Percentiles rank a stretch among this genome's conserved stretches.
phyloP scores from a whole-genome alignment of 1,140 invertebrate species.

The Drosophila eugracilis region DNA sequence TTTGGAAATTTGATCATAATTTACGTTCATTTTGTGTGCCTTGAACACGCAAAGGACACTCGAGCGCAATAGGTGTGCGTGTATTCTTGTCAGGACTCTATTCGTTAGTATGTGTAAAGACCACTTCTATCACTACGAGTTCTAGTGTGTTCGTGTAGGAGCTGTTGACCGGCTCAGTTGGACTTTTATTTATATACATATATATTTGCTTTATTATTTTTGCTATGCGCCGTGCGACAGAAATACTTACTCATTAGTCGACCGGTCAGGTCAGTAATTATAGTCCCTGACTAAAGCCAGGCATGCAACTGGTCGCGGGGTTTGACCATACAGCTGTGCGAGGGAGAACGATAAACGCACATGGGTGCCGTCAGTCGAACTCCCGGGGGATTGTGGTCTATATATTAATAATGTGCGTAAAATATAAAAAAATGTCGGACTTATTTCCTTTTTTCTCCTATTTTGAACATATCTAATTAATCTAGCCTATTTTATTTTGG shows the following conservation, averaged over 20 bases:
- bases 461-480: too few relatives aligned
- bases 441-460: too few relatives aligned
- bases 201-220: constrained; percentile 19
- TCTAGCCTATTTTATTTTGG: too few relatives aligned
- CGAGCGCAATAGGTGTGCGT: constrained; percentile 19
- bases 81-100: constrained; percentile 12
- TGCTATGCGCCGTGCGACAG: constrained; percentile 24
- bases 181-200: constrained; percentile 37
- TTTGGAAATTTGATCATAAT: constrained; percentile 66
- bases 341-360: neutral
- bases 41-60: constrained; percentile 71
- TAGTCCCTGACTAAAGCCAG: constrained; percentile 51
- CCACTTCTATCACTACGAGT: neutral
- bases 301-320: constrained; percentile 71
- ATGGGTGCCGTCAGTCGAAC: constrained; percentile 4
- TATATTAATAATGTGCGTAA: too few relatives aligned
- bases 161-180: constrained; percentile 62
- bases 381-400: neutral
- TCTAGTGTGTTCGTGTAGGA: constrained; percentile 24
- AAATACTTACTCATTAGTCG: constrained; percentile 60
- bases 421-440: too few relatives aligned
- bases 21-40: constrained; percentile 57
- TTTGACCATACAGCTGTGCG: neutral
- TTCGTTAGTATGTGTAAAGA: neutral
- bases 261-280: constrained; percentile 61